Evolutionary conservation across 2,888 invertebrate species (phyloP).

Genomic region (Caenorhabditis sulstoni): DNA sequence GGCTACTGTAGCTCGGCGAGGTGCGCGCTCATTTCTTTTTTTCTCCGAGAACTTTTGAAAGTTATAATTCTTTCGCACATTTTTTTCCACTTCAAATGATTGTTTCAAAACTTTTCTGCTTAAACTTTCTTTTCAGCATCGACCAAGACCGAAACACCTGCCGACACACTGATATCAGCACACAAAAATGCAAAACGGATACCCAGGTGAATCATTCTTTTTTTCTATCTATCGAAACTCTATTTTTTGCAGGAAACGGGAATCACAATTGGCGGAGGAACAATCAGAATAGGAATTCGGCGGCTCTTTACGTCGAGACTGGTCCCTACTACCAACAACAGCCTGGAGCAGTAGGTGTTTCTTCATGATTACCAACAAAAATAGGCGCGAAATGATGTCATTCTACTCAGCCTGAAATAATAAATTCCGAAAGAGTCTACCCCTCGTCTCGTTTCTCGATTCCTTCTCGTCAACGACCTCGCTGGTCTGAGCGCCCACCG

Average conservation of each 20-base stretch:
- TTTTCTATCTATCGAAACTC: not conserved
- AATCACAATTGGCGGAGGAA: not conserved
- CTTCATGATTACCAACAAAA: not conserved
- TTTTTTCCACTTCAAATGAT: too few relatives aligned
- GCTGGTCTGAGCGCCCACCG: not conserved
- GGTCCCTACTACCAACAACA: conserved; percentile 2
- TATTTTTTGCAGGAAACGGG: not conserved
- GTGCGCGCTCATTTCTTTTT: not conserved
- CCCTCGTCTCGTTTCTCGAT: not conserved
- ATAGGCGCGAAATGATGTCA: not conserved
- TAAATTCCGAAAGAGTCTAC: too few relatives aligned
- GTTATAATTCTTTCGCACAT: too few relatives aligned
- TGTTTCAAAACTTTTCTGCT: too few relatives aligned
- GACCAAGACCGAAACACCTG: too few relatives aligned
- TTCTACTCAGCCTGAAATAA: too few relatives aligned
- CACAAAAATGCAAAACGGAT: not conserved
- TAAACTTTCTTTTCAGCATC: too few relatives aligned
- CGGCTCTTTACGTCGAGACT: not conserved
- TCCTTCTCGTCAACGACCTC: not conserved
- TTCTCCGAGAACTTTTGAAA: too few relatives aligned
- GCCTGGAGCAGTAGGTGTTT: not conserved
- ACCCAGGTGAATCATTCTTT: not conserved
- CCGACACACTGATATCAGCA: too few relatives aligned
- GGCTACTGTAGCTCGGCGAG: not conserved
- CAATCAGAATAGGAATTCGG: not conserved